Base-by-base conservation (phyloP, 2,888 invertebrate genomes). In the Amblyjoppa fuscipennis region DNA sequence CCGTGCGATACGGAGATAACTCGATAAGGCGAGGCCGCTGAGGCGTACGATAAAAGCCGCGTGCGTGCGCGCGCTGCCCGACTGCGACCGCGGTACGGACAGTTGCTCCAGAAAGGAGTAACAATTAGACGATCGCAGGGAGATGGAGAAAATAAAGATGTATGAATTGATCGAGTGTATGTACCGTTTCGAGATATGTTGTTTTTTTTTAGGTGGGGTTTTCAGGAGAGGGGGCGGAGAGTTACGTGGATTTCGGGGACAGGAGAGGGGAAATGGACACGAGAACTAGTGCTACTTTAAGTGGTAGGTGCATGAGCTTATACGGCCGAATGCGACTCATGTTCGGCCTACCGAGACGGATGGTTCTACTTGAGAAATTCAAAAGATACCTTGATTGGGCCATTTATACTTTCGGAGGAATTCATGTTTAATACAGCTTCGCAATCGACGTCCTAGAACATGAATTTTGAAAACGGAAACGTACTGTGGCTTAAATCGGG, bases 1-100 rank as follows among this genome's bases (percentile, higher is more conserved):
- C 66, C 73, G 20, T 9, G 16, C 61, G 61, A 34, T 45, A 11
- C 56, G 49, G 41, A 89, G 91, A 91, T 91, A 91, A 87, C 83
- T 87, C 76, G 89, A 90, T 91, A 91, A 91, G 89, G 84, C 85
- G 82, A 86, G 88, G 85, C 85, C 75, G 85, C 64, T 73, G 49
- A 64, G 28, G 59, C 28, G 64, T 71, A 45, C 45, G 89, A 91
- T 90, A 91, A 90, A 87, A 68, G 70, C 77, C 75, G 79, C 75
- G 75, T 59, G 77, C 41, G 76, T 41, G 11, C 41, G 76, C 41
- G 76, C 13, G 16, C 20, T 16, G 34, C 45, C 45, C 45, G 45
- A 45, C 41, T 69, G 49, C 25, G 25, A 11, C 25, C 20, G 49
- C 49, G 45, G 69, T 5, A 41, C 20, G 68, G 41, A 31, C 7